Conservation (phyloP, 2,113 vertebrate genomes). For the Paramisgurnus dabryanus region DNA sequence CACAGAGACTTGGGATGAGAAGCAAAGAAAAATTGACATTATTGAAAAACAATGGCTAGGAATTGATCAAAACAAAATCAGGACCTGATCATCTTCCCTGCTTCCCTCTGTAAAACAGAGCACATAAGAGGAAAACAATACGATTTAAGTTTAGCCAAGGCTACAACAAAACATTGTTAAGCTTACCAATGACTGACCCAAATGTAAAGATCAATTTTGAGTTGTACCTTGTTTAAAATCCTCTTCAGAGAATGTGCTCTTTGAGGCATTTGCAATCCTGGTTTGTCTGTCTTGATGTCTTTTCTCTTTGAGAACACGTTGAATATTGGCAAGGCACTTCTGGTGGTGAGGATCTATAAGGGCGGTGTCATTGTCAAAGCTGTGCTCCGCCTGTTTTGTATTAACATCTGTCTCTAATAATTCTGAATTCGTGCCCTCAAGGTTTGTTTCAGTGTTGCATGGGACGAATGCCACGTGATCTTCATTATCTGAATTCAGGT, state of each 20-base stretch:
- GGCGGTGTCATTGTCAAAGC: slow-evolving; percentile 62
- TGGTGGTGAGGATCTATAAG: slow-evolving; percentile 75
- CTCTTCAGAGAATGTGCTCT: slow-evolving; percentile 79
- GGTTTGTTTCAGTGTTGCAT: background rate
- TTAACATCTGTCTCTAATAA: slow-evolving; percentile 54
- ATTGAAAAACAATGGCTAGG: background rate
- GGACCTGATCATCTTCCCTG: slow-evolving; percentile 89
- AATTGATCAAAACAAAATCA: slow-evolving; percentile 47
- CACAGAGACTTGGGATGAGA: slow-evolving; percentile 11
- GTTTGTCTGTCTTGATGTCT: slow-evolving; percentile 82
- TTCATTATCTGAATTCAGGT: background rate
- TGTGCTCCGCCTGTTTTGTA: slow-evolving; percentile 42
- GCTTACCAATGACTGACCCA: background rate
- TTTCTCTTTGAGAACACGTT: slow-evolving; percentile 88
- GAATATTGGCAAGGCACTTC: slow-evolving; percentile 92
- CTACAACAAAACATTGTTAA: background rate
- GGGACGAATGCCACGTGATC: background rate
- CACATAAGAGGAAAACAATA: slow-evolving; percentile 12
- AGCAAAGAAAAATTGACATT: background rate
- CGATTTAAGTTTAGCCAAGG: background rate
- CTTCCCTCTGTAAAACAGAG: slow-evolving; percentile 81
- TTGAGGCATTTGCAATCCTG: slow-evolving; percentile 80
- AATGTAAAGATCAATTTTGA: background rate
- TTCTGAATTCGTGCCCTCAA: slow-evolving; percentile 56
- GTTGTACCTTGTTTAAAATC: slow-evolving; percentile 84